These are phyloP conservation scores for Folsomia manolachei DNA, from an alignment of 2,888 invertebrate species.

Conservation along the genomic window DNA sequence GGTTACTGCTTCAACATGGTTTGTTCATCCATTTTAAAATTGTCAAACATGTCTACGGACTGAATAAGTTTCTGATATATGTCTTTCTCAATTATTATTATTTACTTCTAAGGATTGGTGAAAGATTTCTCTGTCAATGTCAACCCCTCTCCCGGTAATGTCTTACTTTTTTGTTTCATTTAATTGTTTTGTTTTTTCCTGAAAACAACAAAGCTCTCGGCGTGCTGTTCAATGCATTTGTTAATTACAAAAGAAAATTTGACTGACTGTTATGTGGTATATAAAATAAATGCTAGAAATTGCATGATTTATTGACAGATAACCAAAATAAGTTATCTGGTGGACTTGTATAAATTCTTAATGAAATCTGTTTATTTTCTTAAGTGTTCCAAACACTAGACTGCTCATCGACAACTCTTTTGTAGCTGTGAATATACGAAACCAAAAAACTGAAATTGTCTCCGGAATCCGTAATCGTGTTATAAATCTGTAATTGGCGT, in stretches of 20 bases:
- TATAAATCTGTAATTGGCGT: too few relatives aligned
- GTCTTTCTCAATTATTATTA: background rate
- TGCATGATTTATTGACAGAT: too few relatives aligned
- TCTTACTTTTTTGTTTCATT: background rate
- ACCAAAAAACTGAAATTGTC: background rate
- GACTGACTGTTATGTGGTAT: slow-evolving; percentile 1
- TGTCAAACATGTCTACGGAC: background rate
- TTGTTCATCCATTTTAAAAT: too few relatives aligned
- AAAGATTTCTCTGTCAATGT: too few relatives aligned
- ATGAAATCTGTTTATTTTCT: background rate
- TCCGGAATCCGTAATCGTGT: too few relatives aligned
- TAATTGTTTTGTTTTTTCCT: background rate
- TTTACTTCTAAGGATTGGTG: background rate
- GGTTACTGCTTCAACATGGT: too few relatives aligned
- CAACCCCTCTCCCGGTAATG: too few relatives aligned
- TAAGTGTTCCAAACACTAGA: background rate
- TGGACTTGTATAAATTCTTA: too few relatives aligned
- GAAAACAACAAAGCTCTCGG: background rate
- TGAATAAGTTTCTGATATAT: background rate
- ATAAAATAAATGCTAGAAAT: too few relatives aligned
- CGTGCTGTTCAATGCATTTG: slow-evolving; percentile 2
- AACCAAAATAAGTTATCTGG: too few relatives aligned
- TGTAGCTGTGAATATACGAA: background rate
- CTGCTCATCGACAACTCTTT: background rate
- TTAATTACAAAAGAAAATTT: background rate